Evolutionary conservation across 2,113 vertebrate species (phyloP), one percentile per base, ranked within the genome.

Genomic region (Carettochelys insculpta): DNA sequence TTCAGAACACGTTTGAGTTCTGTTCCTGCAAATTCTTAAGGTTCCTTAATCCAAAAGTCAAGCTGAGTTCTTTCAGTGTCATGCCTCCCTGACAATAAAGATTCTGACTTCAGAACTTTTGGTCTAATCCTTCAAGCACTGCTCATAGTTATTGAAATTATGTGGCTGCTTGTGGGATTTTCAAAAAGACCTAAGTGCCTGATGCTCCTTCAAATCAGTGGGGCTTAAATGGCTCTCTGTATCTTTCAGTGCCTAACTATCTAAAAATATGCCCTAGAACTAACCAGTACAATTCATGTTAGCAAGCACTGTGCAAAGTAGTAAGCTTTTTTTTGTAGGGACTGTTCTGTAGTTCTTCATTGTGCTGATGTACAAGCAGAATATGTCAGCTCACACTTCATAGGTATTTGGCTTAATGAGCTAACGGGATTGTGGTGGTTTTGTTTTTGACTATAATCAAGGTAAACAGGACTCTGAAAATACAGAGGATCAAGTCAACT

Each of bases 361-460:
- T 77, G 1, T 0, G 84, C 90, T 81, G 11, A 1, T n/a, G 61
- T 2, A 0, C 2, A 50, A 90, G 38, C 80, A 41, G 82, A 41
- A 90, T 77, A 80, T 73, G 86, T 82, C 54, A 1, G 22, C 80
- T 93, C 45, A 73, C 8, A 27, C 82, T 82, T 75, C 85, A 38
- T 47, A 27, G 82, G 17, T 12, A 41, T 10, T 1, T 25, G 68
- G 29, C 80, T 90, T 82, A 86, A 85, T 75, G 77, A 82, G 80
- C 84, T 85, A 54, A 9, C 38, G 80, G 82, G 38, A 58, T 1
- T 0, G 0, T 2, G 43, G n/a, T 79, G 24, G 38, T 24, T 5
- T 73, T 73, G n/a, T 41, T 73, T 73, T 0, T 6, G 12, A 80
- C 58, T 58, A 19, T 54, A 58, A 79, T 58, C 43, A 13, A 83